phyloP scores from a whole-genome alignment of 2,797 vertebrate species.

The Alfaro cultratus region DNA sequence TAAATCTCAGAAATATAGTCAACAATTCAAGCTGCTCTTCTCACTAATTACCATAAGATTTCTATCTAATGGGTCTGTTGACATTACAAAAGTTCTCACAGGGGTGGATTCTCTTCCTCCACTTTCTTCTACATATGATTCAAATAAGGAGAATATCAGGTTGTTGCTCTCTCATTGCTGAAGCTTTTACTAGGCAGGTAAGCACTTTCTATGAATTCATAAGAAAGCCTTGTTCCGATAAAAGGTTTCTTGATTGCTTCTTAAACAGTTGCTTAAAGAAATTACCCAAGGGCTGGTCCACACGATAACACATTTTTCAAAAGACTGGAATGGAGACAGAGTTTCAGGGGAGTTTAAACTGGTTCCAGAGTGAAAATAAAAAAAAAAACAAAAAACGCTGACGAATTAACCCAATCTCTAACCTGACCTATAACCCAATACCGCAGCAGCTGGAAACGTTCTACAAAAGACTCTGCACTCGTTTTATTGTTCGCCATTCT shows the following conservation, averaged over 20 bases:
- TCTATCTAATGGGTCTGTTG: background rate
- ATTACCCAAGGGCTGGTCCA: too few relatives aligned
- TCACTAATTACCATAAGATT: background rate
- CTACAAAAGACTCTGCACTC: background rate
- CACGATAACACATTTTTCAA: background rate
- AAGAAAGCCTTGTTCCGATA: background rate
- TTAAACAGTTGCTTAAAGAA: background rate
- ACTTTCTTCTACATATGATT: background rate
- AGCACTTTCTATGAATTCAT: background rate
- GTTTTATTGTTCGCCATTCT: background rate
- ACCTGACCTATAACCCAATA: background rate
- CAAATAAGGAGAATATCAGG: background rate
- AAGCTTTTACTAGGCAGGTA: background rate
- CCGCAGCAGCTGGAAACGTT: background rate
- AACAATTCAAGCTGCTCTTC: background rate
- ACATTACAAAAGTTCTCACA: background rate
- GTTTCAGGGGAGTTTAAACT: background rate
- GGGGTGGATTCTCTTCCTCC: background rate
- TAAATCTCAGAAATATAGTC: background rate
- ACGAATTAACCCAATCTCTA: background rate
- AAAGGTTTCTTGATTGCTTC: background rate
- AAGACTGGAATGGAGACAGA: background rate
- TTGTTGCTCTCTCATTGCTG: background rate
- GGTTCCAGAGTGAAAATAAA: background rate
- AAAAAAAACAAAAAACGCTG: background rate